phyloP scores from a whole-genome alignment of 2,113 vertebrate genomes.

The Meriones unguiculatus region DNA sequence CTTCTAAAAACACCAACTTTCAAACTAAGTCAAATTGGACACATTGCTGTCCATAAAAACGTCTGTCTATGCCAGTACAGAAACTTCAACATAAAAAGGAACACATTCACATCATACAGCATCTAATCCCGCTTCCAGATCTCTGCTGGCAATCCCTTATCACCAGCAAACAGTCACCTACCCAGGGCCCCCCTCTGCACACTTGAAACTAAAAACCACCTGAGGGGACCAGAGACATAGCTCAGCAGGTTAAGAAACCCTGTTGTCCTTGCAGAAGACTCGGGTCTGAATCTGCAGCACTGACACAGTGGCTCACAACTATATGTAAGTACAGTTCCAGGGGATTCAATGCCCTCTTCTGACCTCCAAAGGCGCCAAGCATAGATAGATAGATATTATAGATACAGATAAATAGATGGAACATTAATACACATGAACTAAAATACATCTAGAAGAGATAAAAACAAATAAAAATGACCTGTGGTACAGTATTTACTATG shows the following conservation, averaged over 20 bases:
- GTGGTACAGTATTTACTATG: not conserved
- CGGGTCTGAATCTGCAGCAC: not conserved
- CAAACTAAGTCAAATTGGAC: not conserved
- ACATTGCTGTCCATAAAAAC: not conserved
- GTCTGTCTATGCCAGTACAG: not conserved
- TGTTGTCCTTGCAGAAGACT: not conserved
- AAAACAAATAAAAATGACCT: not conserved
- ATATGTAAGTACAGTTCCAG: not conserved
- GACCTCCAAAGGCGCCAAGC: not conserved
- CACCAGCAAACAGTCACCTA: not conserved
- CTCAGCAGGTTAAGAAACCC: not conserved
- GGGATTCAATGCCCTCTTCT: not conserved
- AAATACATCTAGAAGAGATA: not conserved
- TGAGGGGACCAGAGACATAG: not conserved
- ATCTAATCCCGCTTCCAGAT: fast-evolving
- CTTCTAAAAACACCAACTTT: not conserved
- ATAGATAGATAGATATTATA: not conserved
- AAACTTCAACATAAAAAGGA: not conserved
- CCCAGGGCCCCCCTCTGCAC: not conserved
- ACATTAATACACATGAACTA: not conserved
- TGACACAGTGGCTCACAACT: not conserved
- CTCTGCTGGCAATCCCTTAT: too few species aligned
- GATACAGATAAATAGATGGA: not conserved
- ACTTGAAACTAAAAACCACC: not conserved
- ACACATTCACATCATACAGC: fast-evolving